A percentile compares a stretch with the other conserved stretches of the same genome.
These are phyloP conservation scores for Prenolepis imparis DNA, from an alignment of 2,888 invertebrate genomes.

Conservation along the genomic window DNA sequence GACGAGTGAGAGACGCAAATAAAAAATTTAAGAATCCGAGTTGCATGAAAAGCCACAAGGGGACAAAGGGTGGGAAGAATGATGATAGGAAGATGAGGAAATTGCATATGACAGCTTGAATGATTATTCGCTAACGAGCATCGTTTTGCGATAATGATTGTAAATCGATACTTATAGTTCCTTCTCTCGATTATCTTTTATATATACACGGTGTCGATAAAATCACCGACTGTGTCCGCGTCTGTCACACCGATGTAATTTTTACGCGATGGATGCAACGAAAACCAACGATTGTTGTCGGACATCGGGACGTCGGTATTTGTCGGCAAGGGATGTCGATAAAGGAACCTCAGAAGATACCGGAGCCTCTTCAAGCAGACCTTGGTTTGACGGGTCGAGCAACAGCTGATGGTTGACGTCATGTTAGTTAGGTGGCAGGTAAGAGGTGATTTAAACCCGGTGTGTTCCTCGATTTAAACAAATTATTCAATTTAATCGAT, in stretches of 20 bases:
- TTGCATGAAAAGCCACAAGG: background rate
- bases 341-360: constrained; percentile 39
- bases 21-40: background rate
- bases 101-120: constrained; percentile 44
- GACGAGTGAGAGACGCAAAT: background rate
- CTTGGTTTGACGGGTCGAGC: background rate
- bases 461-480: background rate
- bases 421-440: constrained; percentile 57
- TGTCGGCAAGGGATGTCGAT: constrained; percentile 44
- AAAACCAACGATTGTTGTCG: background rate
- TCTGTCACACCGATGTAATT: background rate
- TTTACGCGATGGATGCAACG: background rate
- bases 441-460: constrained; percentile 9
- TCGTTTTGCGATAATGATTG: constrained; percentile 50
- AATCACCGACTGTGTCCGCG: constrained; percentile 8
- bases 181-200: background rate
- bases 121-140: constrained; percentile 58
- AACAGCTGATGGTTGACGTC: constrained; percentile 31
- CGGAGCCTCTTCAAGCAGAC: background rate
- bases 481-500: background rate
- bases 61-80: background rate
- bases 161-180: constrained; percentile 30
- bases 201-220: constrained; percentile 26
- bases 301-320: constrained; percentile 17
- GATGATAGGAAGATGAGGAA: background rate